Conservation (phyloP, 2,113 vertebrate genomes). For the Chaenocephalus aceratus region DNA sequence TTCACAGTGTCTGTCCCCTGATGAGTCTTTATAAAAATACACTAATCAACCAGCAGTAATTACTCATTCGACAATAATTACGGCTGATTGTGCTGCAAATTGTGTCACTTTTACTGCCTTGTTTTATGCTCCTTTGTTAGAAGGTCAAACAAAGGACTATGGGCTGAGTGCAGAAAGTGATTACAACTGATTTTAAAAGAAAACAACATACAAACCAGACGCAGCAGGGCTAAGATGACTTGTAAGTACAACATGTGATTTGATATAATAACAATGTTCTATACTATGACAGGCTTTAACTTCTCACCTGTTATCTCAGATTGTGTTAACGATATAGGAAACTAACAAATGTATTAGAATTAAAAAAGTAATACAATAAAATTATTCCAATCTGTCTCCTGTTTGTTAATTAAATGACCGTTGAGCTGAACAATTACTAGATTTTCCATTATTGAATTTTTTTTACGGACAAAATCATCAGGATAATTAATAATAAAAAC, state of each 20-base stretch:
- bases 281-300: not conserved
- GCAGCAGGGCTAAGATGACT: not conserved
- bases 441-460: too few species aligned
- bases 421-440: too few species aligned
- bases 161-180: not conserved
- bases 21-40: conserved; percentile 32
- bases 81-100: conserved; percentile 34
- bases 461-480: too few species aligned
- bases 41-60: conserved; percentile 37
- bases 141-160: conserved; percentile 43
- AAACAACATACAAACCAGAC: not conserved
- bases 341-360: not conserved
- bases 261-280: not conserved
- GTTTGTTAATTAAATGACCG: not conserved
- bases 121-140: conserved; percentile 36
- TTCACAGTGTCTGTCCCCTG: not conserved
- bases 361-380: not conserved
- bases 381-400: not conserved
- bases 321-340: not conserved
- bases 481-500: too few species aligned
- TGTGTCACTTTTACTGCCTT: conserved; percentile 44
- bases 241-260: not conserved
- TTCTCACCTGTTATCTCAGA: not conserved
- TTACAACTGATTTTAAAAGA: not conserved
- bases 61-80: conserved; percentile 40